Conservation (phyloP, 2,888 invertebrate species). For the Drosophila multiciliata region DNA sequence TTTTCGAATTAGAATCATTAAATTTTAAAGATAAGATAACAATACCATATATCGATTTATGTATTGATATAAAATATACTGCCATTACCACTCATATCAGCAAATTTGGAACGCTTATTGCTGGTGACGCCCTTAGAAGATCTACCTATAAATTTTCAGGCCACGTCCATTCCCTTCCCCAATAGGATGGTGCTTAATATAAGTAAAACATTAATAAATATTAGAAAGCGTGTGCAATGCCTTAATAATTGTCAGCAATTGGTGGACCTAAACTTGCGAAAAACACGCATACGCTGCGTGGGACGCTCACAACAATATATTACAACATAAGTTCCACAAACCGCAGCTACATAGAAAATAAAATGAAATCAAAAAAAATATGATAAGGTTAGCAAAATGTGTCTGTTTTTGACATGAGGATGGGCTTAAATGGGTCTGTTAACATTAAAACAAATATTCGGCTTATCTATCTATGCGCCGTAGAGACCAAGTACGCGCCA, state of each 20-base stretch:
- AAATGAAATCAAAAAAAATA: slow-evolving; percentile 42
- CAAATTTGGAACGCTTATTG: too few species aligned
- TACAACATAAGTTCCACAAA: slow-evolving; percentile 54
- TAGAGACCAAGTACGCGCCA: neutral
- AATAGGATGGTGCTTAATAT: too few species aligned
- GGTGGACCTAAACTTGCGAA: slow-evolving; percentile 70
- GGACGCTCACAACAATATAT: slow-evolving; percentile 42
- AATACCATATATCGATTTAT: neutral
- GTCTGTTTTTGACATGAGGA: slow-evolving; percentile 31
- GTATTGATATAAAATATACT: neutral
- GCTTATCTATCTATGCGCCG: neutral
- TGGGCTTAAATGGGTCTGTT: slow-evolving; percentile 28
- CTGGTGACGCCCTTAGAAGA: too few species aligned
- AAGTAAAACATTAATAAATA: slow-evolving; percentile 23
- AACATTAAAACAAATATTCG: slow-evolving; percentile 6
- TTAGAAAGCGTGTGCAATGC: slow-evolving; percentile 40
- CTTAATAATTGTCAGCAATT: slow-evolving; percentile 45
- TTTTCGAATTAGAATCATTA: neutral
- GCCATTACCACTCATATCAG: too few species aligned
- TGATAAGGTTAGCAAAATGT: neutral
- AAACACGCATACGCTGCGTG: slow-evolving; percentile 65
- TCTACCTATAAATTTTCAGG: too few species aligned
- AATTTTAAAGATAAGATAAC: neutral
- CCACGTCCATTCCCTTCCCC: too few species aligned
- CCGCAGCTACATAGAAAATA: slow-evolving; percentile 30